Conservation (phyloP, 1,140 invertebrate genomes). For the Andrena cerasifolii region DNA sequence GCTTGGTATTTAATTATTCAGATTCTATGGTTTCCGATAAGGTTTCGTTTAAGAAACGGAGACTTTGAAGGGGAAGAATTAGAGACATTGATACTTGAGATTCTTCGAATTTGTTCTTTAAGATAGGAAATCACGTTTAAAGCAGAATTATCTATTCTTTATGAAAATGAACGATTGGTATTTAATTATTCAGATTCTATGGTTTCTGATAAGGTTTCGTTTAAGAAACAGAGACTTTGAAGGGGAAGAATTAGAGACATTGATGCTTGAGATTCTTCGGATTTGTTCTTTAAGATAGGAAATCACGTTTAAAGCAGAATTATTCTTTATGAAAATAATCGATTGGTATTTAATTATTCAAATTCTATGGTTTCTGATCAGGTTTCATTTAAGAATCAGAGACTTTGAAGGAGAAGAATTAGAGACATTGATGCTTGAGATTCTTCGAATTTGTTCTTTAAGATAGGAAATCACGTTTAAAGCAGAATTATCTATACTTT, state of each 20-base stretch:
- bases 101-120: neutral
- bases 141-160: neutral
- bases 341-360: too few species aligned
- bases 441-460: neutral
- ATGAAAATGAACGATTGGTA: neutral
- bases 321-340: neutral
- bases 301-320: neutral
- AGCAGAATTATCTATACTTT: neutral
- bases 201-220: too few species aligned
- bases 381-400: too few species aligned
- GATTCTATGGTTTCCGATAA: too few species aligned
- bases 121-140: neutral
- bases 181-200: too few species aligned
- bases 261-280: neutral
- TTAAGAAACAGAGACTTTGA: too few species aligned
- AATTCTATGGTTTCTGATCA: too few species aligned
- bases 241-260: too few species aligned
- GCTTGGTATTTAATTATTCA: too few species aligned
- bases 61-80: too few species aligned
- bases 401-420: too few species aligned
- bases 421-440: neutral
- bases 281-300: neutral
- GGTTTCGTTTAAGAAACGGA: too few species aligned
- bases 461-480: neutral
- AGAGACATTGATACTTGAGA: neutral